A percentile compares a stretch with the other conserved stretches of the same genome.
phyloP scores from a whole-genome alignment of 2,113 vertebrate species.

The Dinomys branickii region DNA sequence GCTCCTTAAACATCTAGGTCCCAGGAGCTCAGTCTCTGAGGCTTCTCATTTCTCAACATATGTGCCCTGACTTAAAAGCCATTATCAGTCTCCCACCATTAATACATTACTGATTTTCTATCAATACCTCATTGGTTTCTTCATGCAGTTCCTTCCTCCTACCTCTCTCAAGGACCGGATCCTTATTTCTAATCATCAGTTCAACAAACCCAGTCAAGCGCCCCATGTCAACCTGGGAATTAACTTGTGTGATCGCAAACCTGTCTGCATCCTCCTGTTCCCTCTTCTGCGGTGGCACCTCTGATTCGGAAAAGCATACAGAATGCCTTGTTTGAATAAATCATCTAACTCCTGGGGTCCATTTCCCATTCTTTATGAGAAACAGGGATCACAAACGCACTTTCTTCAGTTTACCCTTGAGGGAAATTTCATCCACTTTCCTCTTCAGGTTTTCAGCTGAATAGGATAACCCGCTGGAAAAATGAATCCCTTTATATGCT shows the following conservation, averaged over 20 bases:
- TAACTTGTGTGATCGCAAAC: neutral
- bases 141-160: neutral
- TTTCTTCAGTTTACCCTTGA: neutral
- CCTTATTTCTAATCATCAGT: neutral
- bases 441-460: neutral
- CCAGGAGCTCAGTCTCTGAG: neutral
- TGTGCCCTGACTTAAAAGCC: neutral
- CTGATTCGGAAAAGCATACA: neutral
- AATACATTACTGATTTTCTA: neutral
- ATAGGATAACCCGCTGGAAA: neutral
- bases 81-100: neutral
- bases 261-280: neutral
- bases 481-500: neutral
- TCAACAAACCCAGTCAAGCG: neutral
- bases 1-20: neutral
- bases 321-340: neutral
- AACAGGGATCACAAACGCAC: neutral
- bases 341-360: neutral
- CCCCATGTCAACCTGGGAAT: neutral
- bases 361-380: neutral
- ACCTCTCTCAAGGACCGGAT: neutral
- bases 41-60: neutral
- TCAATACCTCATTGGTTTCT: neutral
- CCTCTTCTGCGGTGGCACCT: neutral
- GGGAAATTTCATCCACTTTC: neutral